Evolutionary conservation across 2,797 vertebrate species (phyloP), one percentile per base, ranked within the genome.

Genomic region (Sebastes taczanowskii): DNA sequence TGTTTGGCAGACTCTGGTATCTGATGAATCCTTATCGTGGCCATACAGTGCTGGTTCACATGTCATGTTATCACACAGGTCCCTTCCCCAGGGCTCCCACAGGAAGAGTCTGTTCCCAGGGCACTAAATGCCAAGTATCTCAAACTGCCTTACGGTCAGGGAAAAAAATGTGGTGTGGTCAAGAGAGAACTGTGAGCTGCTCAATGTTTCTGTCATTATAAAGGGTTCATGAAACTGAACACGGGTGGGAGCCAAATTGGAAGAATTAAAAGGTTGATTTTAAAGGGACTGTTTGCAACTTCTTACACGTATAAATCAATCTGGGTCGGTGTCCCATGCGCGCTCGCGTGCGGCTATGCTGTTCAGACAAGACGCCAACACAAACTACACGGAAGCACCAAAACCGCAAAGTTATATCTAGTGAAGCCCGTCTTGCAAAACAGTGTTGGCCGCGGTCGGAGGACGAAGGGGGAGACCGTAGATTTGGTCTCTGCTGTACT

Each of bases 21-120:
- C 93, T 92, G 92, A 95, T 94, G 85, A 89, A 85, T 71, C 82
- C 92, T 93, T 95, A 94, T 94, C 95, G 56, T 83, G 86, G 80
- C 85, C 87, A 78, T 93, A 89, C 93, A 95, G 93, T 88, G 83
- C 90, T 92, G 88, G 91, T 93, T 94, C 89, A 95, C 90, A 91
- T 92, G 91, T 85, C 82, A 78, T 59, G 89, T 94, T 95, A 93
- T 94, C 94, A 88, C 83, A 85, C 85, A 86, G 87, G 91, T 93
- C 92, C 87, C 91, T 95, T 93, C 93, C 94, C 92, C 82, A 59
- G 84, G 71, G 91, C 87, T 88, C 93, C 93, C 94, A 95, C 93
- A 95, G 94, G 94, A 95, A 94, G 84, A 61, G 62, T 70, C 23
- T 58, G 74, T 80, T 92, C 93, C 91, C 90, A 85, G 90, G 93